Evolutionary conservation across 2,888 invertebrate species (phyloP), one percentile per base, ranked within the genome.

Genomic region (Carpatolechia fugitivella): DNA sequence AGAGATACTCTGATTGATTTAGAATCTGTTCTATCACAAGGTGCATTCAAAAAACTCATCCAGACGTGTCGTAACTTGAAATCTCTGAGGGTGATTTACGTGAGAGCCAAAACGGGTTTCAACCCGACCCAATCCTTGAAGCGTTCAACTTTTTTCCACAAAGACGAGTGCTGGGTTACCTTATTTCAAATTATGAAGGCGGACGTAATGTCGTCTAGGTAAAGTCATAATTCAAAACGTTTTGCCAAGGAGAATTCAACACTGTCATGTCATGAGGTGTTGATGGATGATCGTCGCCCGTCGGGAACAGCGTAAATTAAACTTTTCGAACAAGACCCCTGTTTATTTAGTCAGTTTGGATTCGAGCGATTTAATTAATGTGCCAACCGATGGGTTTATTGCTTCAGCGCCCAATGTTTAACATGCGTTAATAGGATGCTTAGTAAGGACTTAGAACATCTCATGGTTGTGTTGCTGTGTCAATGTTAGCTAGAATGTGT

Each of bases 61-160:
- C 35, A 53, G 18, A 24, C 36, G 10, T 46, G 36, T 36, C 20
- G 50, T 13, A 29, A 38, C 50, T 50, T 50, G 35, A 48, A 54
- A 56, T 53, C 52, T 54, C 36, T 6, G 52, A 41, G 54, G 57
- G 51, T 57, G 52, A 52, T 52, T 57, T 38, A 57, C 60, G 70
- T 68, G 72, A 61, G 69, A 70, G 59, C 56, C 61, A 41, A 60
- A 72, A 76, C 74, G 67, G 73, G 75, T 75, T 68, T 51, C 48
- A 64, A 63, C 56, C 64, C 69, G 72, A 74, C 70, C 57, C 63
- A 68, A 72, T 69, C 69, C 65, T 69, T 67, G 58, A 65, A 61
- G 59, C 63, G 63, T 59, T 61, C 59, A 41, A 50, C 24, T 60
- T 64, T 69, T 66, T 69, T 65, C 65, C 52, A 35, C 51, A 51